Evolutionary conservation across 2,888 invertebrate species (phyloP).

Genomic region (Seira ritae): DNA sequence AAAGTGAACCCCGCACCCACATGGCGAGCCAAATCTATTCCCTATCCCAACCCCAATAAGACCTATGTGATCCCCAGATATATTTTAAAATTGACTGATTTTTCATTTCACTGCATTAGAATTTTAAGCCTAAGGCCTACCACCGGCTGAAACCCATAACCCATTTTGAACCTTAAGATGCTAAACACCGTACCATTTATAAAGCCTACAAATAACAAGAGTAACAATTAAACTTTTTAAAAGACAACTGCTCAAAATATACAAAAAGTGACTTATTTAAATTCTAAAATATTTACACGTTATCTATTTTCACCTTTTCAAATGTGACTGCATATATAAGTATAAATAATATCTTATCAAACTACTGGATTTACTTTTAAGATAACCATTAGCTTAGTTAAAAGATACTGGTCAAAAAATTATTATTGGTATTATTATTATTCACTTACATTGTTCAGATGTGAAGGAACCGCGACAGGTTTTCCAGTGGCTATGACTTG

Average conservation of each 20-base stretch:
- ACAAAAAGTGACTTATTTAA: too few relatives aligned
- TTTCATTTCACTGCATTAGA: too few relatives aligned
- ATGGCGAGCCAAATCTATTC: too few relatives aligned
- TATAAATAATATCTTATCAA: too few relatives aligned
- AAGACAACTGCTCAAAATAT: too few relatives aligned
- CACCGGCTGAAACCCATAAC: conserved; percentile 27
- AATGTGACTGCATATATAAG: conserved; percentile 26
- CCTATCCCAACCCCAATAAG: too few relatives aligned
- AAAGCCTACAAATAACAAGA: conserved; percentile 30
- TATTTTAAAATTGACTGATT: too few relatives aligned
- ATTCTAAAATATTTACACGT: too few relatives aligned
- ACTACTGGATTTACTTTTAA: neutral
- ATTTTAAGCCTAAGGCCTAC: conserved; percentile 20
- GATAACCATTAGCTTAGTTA: conserved; percentile 17
- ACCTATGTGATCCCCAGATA: too few relatives aligned
- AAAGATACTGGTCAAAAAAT: conserved; percentile 22
- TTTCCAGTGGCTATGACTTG: conserved; percentile 73
- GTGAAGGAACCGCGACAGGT: conserved; percentile 69
- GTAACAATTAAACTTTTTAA: neutral
- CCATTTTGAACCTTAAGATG: conserved; percentile 23
- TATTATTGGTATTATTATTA: conserved; percentile 43
- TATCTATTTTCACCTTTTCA: too few relatives aligned
- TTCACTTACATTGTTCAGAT: conserved; percentile 71
- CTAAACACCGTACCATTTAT: conserved; percentile 2
- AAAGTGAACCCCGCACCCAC: too few relatives aligned